phyloP scores from a whole-genome alignment of 2,113 vertebrate species.

The Cynoglossus semilaevis region DNA sequence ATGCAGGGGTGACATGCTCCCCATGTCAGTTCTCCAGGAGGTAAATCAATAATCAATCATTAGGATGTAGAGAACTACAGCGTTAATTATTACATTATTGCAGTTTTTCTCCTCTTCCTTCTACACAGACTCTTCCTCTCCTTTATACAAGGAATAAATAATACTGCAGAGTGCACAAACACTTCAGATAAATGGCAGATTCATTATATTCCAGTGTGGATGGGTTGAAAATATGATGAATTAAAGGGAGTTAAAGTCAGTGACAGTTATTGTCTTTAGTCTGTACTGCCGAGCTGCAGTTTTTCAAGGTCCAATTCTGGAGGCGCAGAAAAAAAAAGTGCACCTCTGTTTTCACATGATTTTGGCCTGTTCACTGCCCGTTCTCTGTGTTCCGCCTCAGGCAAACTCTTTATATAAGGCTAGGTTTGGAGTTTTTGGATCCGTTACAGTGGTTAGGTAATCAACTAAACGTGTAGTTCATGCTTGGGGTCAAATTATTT shows the following conservation, averaged over 20 bases:
- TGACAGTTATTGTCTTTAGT: conserved; percentile 5
- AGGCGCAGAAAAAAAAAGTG: conserved; percentile 6
- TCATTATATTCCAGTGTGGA: conserved; percentile 22
- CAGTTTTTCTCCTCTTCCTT: not conserved
- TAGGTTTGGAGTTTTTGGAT: conserved; percentile 47
- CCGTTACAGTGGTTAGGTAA: conserved; percentile 62
- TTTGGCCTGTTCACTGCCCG: conserved; percentile 13
- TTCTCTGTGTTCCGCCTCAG: conserved; percentile 17
- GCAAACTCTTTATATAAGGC: conserved; percentile 61
- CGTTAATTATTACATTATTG: conserved; percentile 23
- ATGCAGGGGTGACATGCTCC: not conserved
- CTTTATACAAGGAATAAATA: conserved; percentile 11
- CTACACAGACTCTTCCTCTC: not conserved
- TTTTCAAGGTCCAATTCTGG: conserved; percentile 8
- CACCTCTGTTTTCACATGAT: conserved; percentile 14
- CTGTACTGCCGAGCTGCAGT: not conserved
- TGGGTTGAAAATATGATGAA: conserved; percentile 21
- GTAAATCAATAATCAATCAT: conserved; percentile 48
- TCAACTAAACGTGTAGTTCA: conserved; percentile 42
- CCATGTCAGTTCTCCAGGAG: conserved; percentile 12
- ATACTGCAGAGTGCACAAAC: conserved; percentile 33
- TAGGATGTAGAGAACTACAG: conserved; percentile 15
- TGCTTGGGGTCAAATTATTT: conserved; percentile 35
- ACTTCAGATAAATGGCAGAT: conserved; percentile 8
- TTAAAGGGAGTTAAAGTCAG: conserved; percentile 3